Evolutionary conservation across 2,888 invertebrate species (phyloP).

Genomic region (Spilosoma lubricipeda): DNA sequence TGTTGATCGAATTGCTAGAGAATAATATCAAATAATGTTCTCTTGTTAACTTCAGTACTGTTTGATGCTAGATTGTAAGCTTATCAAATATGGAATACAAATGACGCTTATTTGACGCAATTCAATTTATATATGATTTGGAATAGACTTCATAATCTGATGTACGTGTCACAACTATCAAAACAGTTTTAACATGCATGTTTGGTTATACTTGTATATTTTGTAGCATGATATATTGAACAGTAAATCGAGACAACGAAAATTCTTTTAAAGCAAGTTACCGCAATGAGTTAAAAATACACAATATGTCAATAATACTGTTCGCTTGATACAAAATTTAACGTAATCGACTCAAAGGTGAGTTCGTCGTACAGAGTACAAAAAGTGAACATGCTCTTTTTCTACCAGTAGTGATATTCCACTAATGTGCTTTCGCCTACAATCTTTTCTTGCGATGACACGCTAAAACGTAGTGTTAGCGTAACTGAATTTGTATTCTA

Average conservation of each 20-base stretch:
- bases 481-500: slow-evolving; percentile 64
- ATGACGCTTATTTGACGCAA: slow-evolving; percentile 15
- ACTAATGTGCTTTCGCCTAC: slow-evolving; percentile 84
- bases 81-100: slow-evolving; percentile 31
- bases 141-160: slow-evolving; percentile 17
- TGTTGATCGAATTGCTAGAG: slow-evolving; percentile 46
- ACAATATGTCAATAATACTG: slow-evolving; percentile 68
- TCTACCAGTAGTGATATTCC: slow-evolving; percentile 81
- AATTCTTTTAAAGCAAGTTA: slow-evolving; percentile 45
- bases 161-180: slow-evolving; percentile 20
- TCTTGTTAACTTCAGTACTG: slow-evolving; percentile 41
- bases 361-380: slow-evolving; percentile 69
- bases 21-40: slow-evolving; percentile 33
- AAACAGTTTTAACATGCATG: slow-evolving; percentile 11
- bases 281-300: slow-evolving; percentile 50
- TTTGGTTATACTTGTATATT: slow-evolving; percentile 11
- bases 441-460: slow-evolving; percentile 85
- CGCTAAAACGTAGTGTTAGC: slow-evolving; percentile 67
- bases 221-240: slow-evolving; percentile 29
- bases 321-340: slow-evolving; percentile 80
- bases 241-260: slow-evolving; percentile 45
- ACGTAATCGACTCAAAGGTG: slow-evolving; percentile 76
- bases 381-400: slow-evolving; percentile 79
- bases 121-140: slow-evolving; percentile 12
- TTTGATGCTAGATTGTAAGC: slow-evolving; percentile 31